Base-by-base conservation (phyloP, 1,140 invertebrate species). In the Monochamus saltuarius region DNA sequence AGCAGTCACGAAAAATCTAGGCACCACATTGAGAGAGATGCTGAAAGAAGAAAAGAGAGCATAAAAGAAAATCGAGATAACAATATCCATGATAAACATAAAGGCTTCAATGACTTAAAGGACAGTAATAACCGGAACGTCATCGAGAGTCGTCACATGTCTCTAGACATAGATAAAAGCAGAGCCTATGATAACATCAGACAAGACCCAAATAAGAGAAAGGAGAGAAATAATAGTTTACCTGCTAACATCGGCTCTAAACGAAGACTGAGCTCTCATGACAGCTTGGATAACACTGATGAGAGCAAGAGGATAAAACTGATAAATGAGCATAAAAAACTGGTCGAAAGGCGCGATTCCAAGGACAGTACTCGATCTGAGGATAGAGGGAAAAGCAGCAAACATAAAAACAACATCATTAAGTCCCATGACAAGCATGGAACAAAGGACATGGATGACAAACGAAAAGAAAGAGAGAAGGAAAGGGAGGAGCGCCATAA, bases 251-350 rank as follows among this genome's bases (percentile, higher is more conserved):
- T 78, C 35, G 81, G 84, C 0, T 80, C 83, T 34, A 91, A 92
- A 74, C 80, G 90, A 40, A 82, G 89, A 50, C 83, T 89, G 57
- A 90, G 89, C 46, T 89, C 87, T 1, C 89, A 91, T 69, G 90
- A 92, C 59, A 84, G 80, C 69, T 71, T 84, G 37, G 85, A 87
- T 42, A 81, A 80, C 37, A 56, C 78, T 1, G 82, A 83, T 36
- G 89, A 91, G 64, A 57, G 71, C 1, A 92, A 92, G 68, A 86
- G 88, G 56, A 81, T 84, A 63, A 90, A 88, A 70, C 81, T 85
- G 56, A 80, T 80, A 64, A 73, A 80, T 0, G 83, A 86, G 4
- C 79, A 82, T 63, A 74, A 73, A 59, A 84, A 83, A 71, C 56
- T 77, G 17, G 68, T 75, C 14, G 85, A 87, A 67, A 78, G 89